These are phyloP conservation scores for Acanthaster planci DNA, from an alignment of 35 echinoderm and acorn worm species.

Conservation along the genomic window DNA sequence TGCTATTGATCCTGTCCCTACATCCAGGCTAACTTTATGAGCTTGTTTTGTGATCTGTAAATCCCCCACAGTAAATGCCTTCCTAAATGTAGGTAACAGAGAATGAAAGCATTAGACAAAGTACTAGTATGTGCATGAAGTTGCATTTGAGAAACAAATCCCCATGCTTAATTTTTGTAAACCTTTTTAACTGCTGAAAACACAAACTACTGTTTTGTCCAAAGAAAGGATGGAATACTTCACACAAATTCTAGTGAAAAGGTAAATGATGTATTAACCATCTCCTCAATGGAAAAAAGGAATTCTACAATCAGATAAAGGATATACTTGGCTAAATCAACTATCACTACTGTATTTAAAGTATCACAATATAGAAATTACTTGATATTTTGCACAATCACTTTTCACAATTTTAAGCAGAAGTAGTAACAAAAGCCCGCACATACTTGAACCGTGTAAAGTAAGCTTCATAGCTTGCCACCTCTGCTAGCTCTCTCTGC, in stretches of 20 bases:
- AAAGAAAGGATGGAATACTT: too few species aligned
- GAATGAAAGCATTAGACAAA: not conserved
- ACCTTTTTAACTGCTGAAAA: too few species aligned
- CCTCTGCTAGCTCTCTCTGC: constrained; percentile 63
- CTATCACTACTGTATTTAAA: not conserved
- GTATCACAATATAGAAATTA: not conserved
- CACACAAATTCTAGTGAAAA: too few species aligned
- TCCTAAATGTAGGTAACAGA: constrained; percentile 10
- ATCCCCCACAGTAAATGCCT: constrained; percentile 60
- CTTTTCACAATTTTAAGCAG: not conserved
- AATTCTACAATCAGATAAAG: not conserved
- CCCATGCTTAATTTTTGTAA: too few species aligned
- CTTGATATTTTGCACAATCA: not conserved
- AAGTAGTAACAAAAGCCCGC: not conserved
- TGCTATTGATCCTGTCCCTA: constrained; percentile 51
- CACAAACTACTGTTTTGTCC: too few species aligned
- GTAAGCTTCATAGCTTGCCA: constrained; percentile 60
- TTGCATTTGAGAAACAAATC: too few species aligned
- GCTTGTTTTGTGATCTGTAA: constrained; percentile 52
- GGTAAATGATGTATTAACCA: too few species aligned
- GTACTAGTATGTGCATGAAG: too few species aligned
- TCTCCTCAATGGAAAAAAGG: not conserved
- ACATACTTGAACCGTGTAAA: constrained; percentile 60
- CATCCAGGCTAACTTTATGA: constrained; percentile 46
- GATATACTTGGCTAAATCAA: not conserved